These are phyloP conservation scores for Troilus luridus DNA, from an alignment of 2,888 invertebrate species.

Conservation along the genomic window DNA sequence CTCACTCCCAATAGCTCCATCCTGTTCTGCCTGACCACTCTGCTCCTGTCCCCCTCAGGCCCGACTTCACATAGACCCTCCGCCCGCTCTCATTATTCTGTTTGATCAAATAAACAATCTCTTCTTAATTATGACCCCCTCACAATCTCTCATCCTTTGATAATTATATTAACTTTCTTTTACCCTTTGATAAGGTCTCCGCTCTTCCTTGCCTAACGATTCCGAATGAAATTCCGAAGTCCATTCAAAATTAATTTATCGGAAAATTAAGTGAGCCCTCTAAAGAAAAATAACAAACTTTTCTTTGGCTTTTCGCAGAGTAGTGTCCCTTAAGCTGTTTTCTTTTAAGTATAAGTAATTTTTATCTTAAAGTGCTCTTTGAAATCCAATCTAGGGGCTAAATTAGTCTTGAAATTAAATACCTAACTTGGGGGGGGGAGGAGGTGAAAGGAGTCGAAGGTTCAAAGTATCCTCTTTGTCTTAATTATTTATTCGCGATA, in stretches of 20 bases:
- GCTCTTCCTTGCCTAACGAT: background rate
- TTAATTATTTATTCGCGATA: conserved; percentile 20
- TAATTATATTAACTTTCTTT: conserved; percentile 38
- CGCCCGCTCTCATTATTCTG: background rate
- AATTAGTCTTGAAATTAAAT: conserved; percentile 51
- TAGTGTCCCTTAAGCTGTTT: conserved; percentile 52
- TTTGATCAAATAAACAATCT: conserved; percentile 35
- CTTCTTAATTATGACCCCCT: background rate
- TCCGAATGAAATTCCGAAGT: conserved; percentile 27
- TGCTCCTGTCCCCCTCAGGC: background rate
- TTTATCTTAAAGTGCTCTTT: conserved; percentile 52
- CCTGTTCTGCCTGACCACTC: background rate
- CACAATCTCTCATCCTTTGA: background rate
- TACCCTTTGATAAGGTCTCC: background rate
- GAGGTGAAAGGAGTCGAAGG: background rate
- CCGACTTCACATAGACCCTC: background rate
- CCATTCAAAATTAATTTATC: conserved; percentile 47
- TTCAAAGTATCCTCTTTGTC: background rate
- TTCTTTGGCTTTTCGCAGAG: background rate
- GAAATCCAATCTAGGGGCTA: conserved; percentile 46
- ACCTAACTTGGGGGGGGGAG: background rate
- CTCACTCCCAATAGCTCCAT: background rate
- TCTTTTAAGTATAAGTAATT: conserved; percentile 51
- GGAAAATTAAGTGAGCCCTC: conserved; percentile 46
- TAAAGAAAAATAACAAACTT: conserved; percentile 45